A percentile compares a stretch with the other conserved stretches of the same genome.
Conservation (phyloP, 2,113 vertebrate species). For the Enhydra lutris region DNA sequence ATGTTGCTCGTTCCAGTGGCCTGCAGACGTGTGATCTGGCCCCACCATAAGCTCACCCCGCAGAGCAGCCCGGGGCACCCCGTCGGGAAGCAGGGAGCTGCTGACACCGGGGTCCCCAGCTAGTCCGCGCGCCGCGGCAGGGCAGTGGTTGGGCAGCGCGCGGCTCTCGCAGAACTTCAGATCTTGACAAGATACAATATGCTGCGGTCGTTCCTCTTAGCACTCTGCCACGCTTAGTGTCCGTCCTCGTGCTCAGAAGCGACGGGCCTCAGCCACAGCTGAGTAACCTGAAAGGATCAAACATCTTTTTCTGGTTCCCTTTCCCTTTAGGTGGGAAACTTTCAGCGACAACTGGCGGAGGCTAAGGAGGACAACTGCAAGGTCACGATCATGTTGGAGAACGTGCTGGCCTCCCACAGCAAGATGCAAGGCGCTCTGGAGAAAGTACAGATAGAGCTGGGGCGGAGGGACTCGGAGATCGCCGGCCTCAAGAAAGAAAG, state of each 20-base stretch:
- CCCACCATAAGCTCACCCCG: background rate
- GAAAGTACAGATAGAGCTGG: slow-evolving; percentile 78
- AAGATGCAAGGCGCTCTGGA: slow-evolving; percentile 80
- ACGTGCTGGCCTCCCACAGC: slow-evolving; percentile 74
- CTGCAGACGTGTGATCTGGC: background rate
- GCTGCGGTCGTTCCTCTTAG: background rate
- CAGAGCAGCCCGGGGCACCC: too few relatives aligned
- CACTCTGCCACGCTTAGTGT: background rate
- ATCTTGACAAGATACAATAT: background rate
- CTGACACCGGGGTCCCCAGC: background rate
- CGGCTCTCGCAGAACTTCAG: background rate
- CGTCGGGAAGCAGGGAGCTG: background rate
- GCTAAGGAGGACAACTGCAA: slow-evolving; percentile 75
- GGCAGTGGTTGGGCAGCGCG: too few relatives aligned
- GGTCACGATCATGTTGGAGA: slow-evolving; percentile 76
- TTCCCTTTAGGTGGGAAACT: slow-evolving; percentile 70
- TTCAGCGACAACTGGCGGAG: slow-evolving; percentile 75
- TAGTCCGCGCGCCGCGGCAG: rapidly evolving
- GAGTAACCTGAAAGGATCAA: background rate
- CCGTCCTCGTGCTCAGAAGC: background rate
- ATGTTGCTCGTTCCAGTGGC: background rate
- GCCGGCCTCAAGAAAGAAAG: slow-evolving; percentile 78
- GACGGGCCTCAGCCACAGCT: background rate
- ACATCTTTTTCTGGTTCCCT: background rate
- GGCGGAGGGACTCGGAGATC: slow-evolving; percentile 76